Conservation (phyloP, 2,888 invertebrate genomes). For the Drosophila ustulata region DNA sequence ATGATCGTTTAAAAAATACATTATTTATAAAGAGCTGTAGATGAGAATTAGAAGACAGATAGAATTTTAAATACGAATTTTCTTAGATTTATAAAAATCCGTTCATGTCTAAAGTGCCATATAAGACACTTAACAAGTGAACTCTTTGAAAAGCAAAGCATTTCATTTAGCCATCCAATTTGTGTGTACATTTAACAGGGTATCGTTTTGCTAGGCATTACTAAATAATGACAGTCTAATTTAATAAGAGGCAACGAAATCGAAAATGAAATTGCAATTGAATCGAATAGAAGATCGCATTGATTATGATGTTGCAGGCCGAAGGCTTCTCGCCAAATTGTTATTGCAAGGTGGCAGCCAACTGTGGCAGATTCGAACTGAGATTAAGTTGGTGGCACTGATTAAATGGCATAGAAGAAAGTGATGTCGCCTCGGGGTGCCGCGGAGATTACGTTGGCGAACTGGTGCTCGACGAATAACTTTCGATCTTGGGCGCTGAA, state of each 20-base stretch:
- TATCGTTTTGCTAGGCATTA: neutral
- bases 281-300: neutral
- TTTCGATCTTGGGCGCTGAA: constrained; percentile 61
- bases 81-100: too few species aligned
- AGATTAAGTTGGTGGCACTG: constrained; percentile 40
- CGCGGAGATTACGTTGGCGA: constrained; percentile 67
- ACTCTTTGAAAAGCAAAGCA: too few species aligned
- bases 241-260: neutral
- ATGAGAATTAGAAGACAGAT: too few species aligned
- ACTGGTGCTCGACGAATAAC: constrained; percentile 48
- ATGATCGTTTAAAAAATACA: too few species aligned
- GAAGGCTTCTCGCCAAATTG: constrained; percentile 29
- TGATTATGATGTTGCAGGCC: constrained; percentile 10
- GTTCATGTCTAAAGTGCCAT: too few species aligned
- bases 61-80: too few species aligned
- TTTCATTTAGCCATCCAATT: too few species aligned
- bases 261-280: constrained; percentile 4
- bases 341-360: constrained; percentile 48
- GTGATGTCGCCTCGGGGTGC: constrained; percentile 50
- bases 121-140: too few species aligned
- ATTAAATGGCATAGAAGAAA: constrained; percentile 66
- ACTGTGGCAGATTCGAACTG: neutral
- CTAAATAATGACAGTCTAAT: neutral
- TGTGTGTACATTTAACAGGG: neutral
- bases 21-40: too few species aligned